Conservation (phyloP, 2,888 invertebrate genomes). For the Macrosoma leucophasiata region DNA sequence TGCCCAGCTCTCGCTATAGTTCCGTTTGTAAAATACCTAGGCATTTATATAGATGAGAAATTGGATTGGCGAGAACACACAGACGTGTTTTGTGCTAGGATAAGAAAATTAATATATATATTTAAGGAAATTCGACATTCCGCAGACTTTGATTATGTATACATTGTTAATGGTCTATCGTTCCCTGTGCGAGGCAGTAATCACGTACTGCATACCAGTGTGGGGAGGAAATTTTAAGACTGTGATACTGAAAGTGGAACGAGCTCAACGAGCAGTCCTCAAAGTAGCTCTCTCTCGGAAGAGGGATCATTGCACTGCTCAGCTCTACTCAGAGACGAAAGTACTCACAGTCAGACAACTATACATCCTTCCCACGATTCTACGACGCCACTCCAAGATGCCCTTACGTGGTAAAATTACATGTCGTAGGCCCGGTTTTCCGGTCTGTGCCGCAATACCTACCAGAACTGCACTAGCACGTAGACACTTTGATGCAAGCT, state of each 20-base stretch:
- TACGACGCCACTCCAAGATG: not conserved
- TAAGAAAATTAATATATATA: conserved; percentile 1
- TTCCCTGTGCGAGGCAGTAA: not conserved
- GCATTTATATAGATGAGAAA: conserved; percentile 1
- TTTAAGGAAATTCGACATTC: not conserved
- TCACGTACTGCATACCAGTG: conserved; percentile 2
- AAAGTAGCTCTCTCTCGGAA: not conserved
- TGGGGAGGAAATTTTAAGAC: conserved; percentile 4
- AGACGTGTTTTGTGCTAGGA: not conserved
- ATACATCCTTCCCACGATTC: not conserved
- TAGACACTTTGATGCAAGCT: not conserved
- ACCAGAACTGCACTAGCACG: not conserved
- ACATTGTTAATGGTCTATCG: not conserved
- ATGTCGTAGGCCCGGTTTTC: not conserved
- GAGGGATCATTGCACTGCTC: not conserved
- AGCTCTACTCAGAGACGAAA: not conserved
- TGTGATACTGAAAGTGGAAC: not conserved
- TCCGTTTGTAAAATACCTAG: not conserved
- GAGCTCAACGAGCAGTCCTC: conserved; percentile 3
- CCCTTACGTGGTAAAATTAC: not conserved
- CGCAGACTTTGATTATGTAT: not conserved
- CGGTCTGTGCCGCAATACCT: not conserved
- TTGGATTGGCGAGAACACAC: conserved; percentile 1
- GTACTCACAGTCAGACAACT: not conserved
- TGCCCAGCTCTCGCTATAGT: not conserved